Conservation (phyloP, 2,113 vertebrate species). For the Proterorhinus semilunaris region DNA sequence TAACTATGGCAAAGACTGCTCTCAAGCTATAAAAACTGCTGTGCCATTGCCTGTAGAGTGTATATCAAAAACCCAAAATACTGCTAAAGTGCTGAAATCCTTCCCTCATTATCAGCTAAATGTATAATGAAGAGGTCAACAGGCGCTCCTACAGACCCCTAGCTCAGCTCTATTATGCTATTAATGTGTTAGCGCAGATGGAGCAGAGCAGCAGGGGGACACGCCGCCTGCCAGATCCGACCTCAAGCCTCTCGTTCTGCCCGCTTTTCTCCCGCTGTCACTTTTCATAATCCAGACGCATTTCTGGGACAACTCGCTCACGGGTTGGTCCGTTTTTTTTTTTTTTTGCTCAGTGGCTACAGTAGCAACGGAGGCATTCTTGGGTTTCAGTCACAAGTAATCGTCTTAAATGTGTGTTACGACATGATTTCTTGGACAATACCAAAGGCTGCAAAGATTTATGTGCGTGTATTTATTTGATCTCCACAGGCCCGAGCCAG, state of each 20-base stretch:
- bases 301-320: conserved; percentile 38
- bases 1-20: too few species aligned
- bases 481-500: conserved; percentile 80
- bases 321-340: neutral
- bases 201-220: conserved; percentile 48
- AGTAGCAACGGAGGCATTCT: conserved; percentile 9
- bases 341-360: conserved; percentile 2
- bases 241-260: conserved; percentile 32
- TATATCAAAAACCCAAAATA: neutral
- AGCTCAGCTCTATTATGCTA: conserved; percentile 49
- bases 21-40: neutral
- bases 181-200: conserved; percentile 59
- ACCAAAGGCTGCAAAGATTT: neutral
- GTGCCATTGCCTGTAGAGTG: neutral
- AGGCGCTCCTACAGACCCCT: conserved; percentile 26
- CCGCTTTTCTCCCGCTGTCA: conserved; percentile 19
- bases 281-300: conserved; percentile 39
- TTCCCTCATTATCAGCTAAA: conserved; percentile 29
- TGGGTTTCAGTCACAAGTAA: conserved; percentile 1
- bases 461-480: conserved; percentile 17
- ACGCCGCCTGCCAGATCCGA: conserved; percentile 34
- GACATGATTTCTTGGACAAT: neutral
- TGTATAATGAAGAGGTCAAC: conserved; percentile 40
- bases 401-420: conserved; percentile 23
- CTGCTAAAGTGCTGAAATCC: neutral